Conservation (phyloP, 2,888 invertebrate genomes). For the Dryocosmus kuriphilus region DNA sequence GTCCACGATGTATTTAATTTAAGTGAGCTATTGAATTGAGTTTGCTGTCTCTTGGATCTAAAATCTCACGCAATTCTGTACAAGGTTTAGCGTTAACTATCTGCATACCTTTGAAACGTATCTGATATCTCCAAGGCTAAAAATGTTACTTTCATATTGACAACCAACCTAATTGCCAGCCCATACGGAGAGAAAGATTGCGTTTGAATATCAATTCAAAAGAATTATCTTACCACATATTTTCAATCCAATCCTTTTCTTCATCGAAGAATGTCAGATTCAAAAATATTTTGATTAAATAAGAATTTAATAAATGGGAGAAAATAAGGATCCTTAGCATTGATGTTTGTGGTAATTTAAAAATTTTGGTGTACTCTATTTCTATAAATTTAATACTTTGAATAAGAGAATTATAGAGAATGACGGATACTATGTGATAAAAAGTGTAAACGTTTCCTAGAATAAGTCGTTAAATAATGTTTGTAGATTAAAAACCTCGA, state of each 20-base stretch:
- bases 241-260: background rate
- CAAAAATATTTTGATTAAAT: no score
- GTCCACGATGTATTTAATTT: constrained; percentile 18
- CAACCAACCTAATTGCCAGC: constrained; percentile 33
- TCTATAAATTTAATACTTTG: background rate
- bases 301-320: no score
- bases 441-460: constrained; percentile 3
- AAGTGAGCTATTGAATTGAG: constrained; percentile 19
- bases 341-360: no score
- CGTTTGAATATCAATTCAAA: constrained; percentile 32
- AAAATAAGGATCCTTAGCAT: no score
- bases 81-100: constrained; percentile 32
- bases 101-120: constrained; percentile 37
- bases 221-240: constrained; percentile 17
- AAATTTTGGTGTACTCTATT: background rate
- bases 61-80: constrained; percentile 37
- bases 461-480: constrained; percentile 6
- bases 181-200: constrained; percentile 35
- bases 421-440: background rate
- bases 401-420: background rate
- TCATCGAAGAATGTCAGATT: background rate
- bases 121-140: constrained; percentile 35
- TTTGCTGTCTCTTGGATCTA: constrained; percentile 36
- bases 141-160: constrained; percentile 39
- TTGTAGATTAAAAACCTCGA: background rate